Conservation (phyloP, 1,140 invertebrate species). For the Diorhabda elongata region DNA sequence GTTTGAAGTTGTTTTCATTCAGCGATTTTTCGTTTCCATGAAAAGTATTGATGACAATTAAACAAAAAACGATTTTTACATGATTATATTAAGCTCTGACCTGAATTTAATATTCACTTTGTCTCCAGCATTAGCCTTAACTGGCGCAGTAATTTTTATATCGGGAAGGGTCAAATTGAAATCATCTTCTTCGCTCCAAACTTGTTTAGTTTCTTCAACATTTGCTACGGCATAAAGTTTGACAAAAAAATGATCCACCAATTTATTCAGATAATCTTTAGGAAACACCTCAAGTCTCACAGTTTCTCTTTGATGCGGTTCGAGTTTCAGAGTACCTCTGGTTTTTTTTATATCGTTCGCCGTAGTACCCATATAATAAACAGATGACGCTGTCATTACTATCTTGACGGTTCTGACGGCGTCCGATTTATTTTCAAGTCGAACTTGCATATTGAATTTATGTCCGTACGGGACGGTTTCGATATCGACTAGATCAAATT, state of each 20-base stretch:
- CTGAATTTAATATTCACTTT: slow-evolving; percentile 43
- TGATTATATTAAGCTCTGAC: slow-evolving; percentile 37
- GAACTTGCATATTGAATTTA: slow-evolving; percentile 61
- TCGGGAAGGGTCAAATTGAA: slow-evolving; percentile 62
- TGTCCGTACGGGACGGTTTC: slow-evolving; percentile 63
- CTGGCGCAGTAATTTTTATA: slow-evolving; percentile 52
- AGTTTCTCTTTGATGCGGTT: slow-evolving; percentile 53
- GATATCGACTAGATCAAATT: slow-evolving; percentile 65
- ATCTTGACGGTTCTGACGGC: slow-evolving; percentile 61
- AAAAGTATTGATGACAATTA: neutral
- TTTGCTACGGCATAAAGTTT: slow-evolving; percentile 64
- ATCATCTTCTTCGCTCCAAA: slow-evolving; percentile 68
- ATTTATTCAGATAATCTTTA: slow-evolving; percentile 62
- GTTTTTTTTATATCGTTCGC: slow-evolving; percentile 61
- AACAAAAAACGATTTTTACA: neutral
- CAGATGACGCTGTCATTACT: slow-evolving; percentile 58
- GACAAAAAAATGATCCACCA: slow-evolving; percentile 65
- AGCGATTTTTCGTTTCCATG: too few species aligned
- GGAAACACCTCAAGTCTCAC: slow-evolving; percentile 52
- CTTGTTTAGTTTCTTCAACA: slow-evolving; percentile 64
- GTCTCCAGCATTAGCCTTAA: slow-evolving; percentile 31
- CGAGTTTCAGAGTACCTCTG: slow-evolving; percentile 57
- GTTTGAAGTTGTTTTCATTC: too few species aligned
- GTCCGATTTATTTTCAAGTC: slow-evolving; percentile 62
- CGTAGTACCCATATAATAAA: slow-evolving; percentile 68